Percentiles rank a stretch among this genome's conserved stretches.
Evolutionary conservation across 2,888 invertebrate genomes (phyloP).

Genomic region (Phengaris alcon): DNA sequence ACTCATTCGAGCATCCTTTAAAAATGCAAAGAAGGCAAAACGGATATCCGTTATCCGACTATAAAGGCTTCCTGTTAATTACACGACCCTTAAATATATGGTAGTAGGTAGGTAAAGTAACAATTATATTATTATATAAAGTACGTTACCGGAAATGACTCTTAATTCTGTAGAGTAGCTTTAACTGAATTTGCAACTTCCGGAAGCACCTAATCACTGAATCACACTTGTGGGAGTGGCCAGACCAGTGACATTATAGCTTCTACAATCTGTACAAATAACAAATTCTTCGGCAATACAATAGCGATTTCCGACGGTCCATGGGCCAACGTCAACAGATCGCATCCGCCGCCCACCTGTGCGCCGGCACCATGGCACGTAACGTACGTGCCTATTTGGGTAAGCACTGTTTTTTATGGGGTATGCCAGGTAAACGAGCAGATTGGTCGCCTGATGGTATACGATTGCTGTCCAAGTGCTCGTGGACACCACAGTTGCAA

Average conservation of each 20-base stretch:
- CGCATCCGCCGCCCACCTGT: background rate
- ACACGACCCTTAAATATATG: conserved; percentile 6
- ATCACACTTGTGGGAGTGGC: background rate
- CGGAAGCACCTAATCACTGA: conserved; percentile 2
- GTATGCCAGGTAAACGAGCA: background rate
- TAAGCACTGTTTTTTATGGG: background rate
- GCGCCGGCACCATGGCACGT: background rate
- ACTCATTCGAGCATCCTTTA: background rate
- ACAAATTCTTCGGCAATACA: background rate
- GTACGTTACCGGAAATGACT: background rate
- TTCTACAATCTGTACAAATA: background rate
- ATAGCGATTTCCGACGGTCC: background rate
- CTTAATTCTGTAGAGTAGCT: background rate
- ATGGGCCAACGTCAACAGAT: background rate
- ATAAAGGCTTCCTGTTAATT: conserved; percentile 1
- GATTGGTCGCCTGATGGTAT: background rate
- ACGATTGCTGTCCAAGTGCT: too few relatives aligned
- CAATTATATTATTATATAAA: too few relatives aligned
- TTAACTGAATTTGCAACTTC: background rate
- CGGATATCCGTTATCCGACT: conserved; percentile 14
- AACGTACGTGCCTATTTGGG: background rate
- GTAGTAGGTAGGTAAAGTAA: background rate
- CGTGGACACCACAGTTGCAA: too few relatives aligned
- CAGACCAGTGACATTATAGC: background rate
- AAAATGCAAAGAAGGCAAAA: conserved; percentile 13